Base-by-base conservation (phyloP, 2,797 vertebrate species). In the Hybognathus amarus region DNA sequence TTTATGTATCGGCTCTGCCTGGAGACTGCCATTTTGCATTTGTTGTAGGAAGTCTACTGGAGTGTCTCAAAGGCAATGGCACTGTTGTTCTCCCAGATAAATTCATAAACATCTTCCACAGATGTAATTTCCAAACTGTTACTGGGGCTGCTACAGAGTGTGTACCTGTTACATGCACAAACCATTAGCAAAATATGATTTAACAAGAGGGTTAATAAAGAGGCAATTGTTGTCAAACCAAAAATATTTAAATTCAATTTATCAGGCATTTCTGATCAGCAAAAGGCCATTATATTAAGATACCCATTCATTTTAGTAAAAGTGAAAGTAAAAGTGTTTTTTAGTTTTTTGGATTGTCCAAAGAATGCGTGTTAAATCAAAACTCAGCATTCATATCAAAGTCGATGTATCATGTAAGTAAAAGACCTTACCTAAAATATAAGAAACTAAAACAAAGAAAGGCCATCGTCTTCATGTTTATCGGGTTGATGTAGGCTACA, bases 1-100 rank as follows among this genome's bases (percentile, higher is more conserved):
- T 27, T 64, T 5, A 83, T n/a, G 30, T 83, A 86, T 27, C 76
- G 77, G 77, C 1, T 80, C 85, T 10, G 69, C 81, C 54, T 38
- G 68, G 47, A 86, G 85, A 36, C 12, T 74, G 45, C 81, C 77
- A 4, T 4, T 63, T 22, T 79, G 30, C 85, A 86, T 86, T 64
- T 20, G 47, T 33, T 64, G 47, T 27, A 86, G n/a, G 27, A 86
- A 86, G 24, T 80, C 61, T 11, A 52, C 42, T 2, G 11, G 22
- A 79, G 59, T 9, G 76, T 83, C 33, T 61, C 8, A 3, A 40
- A 18, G 4, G 52, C 85, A 22, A 76, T 79, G 52, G 54, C 40
- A 33, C 22, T 12, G 30, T 61, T 86, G 8, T 5, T 22, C 5
- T 47, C 24, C 85, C 81, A 83, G 15, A 86, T 54, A 47, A 45